A percentile compares a stretch with the other conserved stretches of the same genome.
phyloP scores from a whole-genome alignment of 2,113 vertebrate genomes.

The Cinclus cinclus region DNA sequence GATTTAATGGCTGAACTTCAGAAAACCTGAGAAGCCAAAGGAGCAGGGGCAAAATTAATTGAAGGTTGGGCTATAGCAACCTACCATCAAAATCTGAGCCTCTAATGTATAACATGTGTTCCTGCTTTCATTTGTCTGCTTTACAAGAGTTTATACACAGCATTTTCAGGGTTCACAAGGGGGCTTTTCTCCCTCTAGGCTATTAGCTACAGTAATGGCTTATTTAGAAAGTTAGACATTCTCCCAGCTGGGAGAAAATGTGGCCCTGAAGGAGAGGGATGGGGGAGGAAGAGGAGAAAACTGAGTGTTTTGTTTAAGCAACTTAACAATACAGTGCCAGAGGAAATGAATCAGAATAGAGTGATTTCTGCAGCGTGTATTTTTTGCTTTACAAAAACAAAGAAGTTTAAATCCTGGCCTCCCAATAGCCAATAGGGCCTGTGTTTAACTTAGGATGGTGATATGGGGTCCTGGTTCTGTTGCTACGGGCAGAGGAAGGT shows the following conservation, averaged over 20 bases:
- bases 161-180: constrained; percentile 12
- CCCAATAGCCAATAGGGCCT: neutral
- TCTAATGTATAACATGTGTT: constrained; percentile 45
- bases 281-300: constrained; percentile 4
- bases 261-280: neutral
- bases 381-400: constrained; percentile 22
- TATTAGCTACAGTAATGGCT: constrained; percentile 28
- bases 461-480: neutral
- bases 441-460: neutral
- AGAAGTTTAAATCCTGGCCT: neutral
- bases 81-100: constrained; percentile 28
- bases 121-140: constrained; percentile 33
- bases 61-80: neutral
- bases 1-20: neutral
- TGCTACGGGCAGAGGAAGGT: neutral
- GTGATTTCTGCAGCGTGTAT: neutral
- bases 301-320: constrained; percentile 12
- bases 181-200: constrained; percentile 22
- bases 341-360: constrained; percentile 57
- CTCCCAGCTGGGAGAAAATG: neutral
- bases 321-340: constrained; percentile 1
- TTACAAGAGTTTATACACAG: constrained; percentile 23
- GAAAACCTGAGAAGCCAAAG: neutral
- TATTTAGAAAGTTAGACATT: constrained; percentile 37
- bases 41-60: constrained; percentile 8